Evolutionary conservation across 2,797 vertebrate species (phyloP).

Genomic region (Gadopsis marmoratus): DNA sequence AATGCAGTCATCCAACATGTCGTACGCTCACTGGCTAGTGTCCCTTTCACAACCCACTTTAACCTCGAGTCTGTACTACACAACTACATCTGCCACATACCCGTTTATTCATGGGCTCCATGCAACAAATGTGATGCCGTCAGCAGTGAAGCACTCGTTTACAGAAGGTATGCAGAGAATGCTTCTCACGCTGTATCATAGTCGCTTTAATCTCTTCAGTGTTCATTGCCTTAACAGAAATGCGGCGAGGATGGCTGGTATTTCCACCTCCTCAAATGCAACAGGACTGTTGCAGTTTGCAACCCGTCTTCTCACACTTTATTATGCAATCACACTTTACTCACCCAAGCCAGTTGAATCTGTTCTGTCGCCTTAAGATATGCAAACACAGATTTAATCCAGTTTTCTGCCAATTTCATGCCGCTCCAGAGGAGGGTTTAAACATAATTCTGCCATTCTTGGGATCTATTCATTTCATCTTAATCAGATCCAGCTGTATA

Average conservation of each 20-base stretch:
- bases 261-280: neutral
- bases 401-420: constrained; percentile 56
- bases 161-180: constrained; percentile 36
- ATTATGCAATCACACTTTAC: neutral
- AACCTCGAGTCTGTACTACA: constrained; percentile 40
- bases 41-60: constrained; percentile 36
- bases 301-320: neutral
- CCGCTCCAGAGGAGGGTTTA: constrained; percentile 41
- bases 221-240: constrained; percentile 29
- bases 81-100: constrained; percentile 50
- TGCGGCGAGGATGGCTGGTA: neutral
- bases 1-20: constrained; percentile 4
- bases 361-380: constrained; percentile 23
- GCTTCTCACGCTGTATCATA: constrained; percentile 31
- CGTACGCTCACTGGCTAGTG: neutral
- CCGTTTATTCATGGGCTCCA: constrained; percentile 42
- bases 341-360: constrained; percentile 5
- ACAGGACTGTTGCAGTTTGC: neutral
- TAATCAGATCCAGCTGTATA: constrained; percentile 70
- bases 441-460: constrained; percentile 53
- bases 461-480: constrained; percentile 59
- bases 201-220: constrained; percentile 29
- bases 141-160: constrained; percentile 33
- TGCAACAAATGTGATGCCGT: constrained; percentile 58
- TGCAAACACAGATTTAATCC: constrained; percentile 64